Conservation (phyloP, 2,797 vertebrate species). For the Chelon auratus region DNA sequence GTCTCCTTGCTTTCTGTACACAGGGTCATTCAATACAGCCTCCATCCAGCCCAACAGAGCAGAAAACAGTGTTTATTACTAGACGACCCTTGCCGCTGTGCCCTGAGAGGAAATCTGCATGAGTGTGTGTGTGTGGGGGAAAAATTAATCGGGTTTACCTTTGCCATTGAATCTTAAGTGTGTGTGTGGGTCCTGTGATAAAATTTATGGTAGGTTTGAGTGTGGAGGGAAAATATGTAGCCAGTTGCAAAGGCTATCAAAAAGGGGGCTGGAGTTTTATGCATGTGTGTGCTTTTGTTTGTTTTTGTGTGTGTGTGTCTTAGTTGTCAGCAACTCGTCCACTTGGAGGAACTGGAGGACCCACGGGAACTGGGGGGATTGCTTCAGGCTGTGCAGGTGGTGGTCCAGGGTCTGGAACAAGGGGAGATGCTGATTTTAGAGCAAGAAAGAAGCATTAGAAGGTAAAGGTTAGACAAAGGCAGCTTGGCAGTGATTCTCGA, state of each 20-base stretch:
- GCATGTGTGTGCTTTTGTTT: slow-evolving; percentile 7
- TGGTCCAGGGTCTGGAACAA: slow-evolving; percentile 87
- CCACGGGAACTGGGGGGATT: slow-evolving; percentile 85
- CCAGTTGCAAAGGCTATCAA: slow-evolving; percentile 74
- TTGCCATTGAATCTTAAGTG: slow-evolving; percentile 66
- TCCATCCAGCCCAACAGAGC: slow-evolving; percentile 58
- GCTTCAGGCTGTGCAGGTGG: slow-evolving; percentile 86
- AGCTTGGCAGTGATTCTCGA: no score
- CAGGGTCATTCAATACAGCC: slow-evolving; percentile 58
- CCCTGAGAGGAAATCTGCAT: slow-evolving; percentile 75
- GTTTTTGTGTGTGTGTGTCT: slow-evolving; percentile 43
- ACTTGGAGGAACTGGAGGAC: slow-evolving; percentile 83
- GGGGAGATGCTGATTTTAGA: slow-evolving; percentile 14
- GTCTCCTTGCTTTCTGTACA: slow-evolving; percentile 57
- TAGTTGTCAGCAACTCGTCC: slow-evolving; percentile 82
- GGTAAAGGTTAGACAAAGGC: no score
- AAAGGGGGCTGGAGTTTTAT: slow-evolving; percentile 44
- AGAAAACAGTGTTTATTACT: slow-evolving; percentile 78
- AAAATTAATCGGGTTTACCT: slow-evolving; percentile 42
- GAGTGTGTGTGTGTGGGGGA: slow-evolving; percentile 37
- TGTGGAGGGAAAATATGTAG: slow-evolving; percentile 53
- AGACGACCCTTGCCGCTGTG: slow-evolving; percentile 69
- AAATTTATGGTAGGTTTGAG: slow-evolving; percentile 39
- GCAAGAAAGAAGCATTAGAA: background rate
- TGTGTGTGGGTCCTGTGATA: slow-evolving; percentile 31